Evolutionary conservation across 1,140 invertebrate species (phyloP), one percentile per base, ranked within the genome.

Genomic region (Eurosta solidaginis): DNA sequence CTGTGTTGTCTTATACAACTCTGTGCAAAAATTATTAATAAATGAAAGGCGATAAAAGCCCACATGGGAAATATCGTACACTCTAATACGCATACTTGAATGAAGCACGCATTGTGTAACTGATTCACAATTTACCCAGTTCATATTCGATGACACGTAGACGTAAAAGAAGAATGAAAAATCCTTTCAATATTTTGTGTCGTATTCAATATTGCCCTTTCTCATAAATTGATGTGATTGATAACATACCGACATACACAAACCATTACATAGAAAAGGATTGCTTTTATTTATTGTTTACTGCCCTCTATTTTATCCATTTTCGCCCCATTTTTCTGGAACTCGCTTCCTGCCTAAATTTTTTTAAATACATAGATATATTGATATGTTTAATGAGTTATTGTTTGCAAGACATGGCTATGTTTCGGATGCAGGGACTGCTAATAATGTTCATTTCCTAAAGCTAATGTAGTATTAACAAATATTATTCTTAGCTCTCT

Each of bases 341-440:
- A 9, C 45, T 47, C 3, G 14, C 14, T 47, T 47, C 6, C n/a
- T 40, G 59, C 33, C 59, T 40, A n/a, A n/a, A n/a, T n/a, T n/a
- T n/a, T n/a, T n/a, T n/a, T n/a, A n/a, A n/a, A n/a, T n/a, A n/a
- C n/a, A n/a, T n/a, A n/a, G n/a, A n/a, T n/a, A n/a, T n/a, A n/a
- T n/a, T n/a, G n/a, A n/a, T n/a, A n/a, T n/a, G n/a, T n/a, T n/a
- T 68, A 40, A 68, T 68, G 7, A 68, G 12, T 68, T 68, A 68
- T 68, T 68, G 17, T 63, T 63, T n/a, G n/a, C n/a, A n/a, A n/a
- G n/a, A n/a, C n/a, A n/a, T n/a, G n/a, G n/a, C n/a, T n/a, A n/a
- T n/a, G n/a, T n/a, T n/a, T n/a, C n/a, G n/a, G n/a, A n/a, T n/a
- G n/a, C n/a, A n/a, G n/a, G n/a, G n/a, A n/a, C n/a, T n/a, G n/a